Evolutionary conservation across 1,140 invertebrate species (phyloP).

Genomic region (Cotesia typhae): DNA sequence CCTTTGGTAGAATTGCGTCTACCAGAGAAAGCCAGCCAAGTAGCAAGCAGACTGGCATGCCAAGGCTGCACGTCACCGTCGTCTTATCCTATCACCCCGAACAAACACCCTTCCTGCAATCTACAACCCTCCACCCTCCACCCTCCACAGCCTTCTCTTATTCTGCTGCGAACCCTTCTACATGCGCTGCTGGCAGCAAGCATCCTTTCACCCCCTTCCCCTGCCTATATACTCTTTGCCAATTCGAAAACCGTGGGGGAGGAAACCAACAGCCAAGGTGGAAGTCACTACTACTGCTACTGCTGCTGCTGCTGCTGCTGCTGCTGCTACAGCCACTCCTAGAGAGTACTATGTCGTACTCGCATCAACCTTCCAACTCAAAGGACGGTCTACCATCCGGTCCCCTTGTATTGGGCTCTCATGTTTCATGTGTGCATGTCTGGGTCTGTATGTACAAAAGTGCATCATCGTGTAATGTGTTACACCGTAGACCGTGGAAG

Average conservation of each 20-base stretch:
- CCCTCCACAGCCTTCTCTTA: constrained; percentile 30
- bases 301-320: no score
- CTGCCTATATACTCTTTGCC: not conserved
- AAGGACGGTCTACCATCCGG: constrained; percentile 42
- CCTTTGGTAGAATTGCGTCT: constrained; percentile 29
- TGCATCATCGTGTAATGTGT: constrained; percentile 5
- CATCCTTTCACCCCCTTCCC: constrained; percentile 11
- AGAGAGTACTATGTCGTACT: not conserved
- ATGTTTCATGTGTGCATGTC: constrained; percentile 14
- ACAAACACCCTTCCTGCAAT: constrained; percentile 53
- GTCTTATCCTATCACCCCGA: constrained; percentile 64
- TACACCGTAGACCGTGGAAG: not conserved
- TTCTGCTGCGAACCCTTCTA: constrained; percentile 15
- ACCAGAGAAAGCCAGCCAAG: constrained; percentile 38
- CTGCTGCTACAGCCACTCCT: not conserved
- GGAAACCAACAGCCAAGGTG: constrained; percentile 34
- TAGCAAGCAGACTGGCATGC: constrained; percentile 39
- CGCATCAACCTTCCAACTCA: constrained; percentile 13
- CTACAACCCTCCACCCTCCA: no score
- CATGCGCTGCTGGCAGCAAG: constrained; percentile 12
- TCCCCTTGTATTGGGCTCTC: constrained; percentile 25
- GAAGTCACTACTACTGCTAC: constrained; percentile 31
- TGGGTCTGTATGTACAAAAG: constrained; percentile 12
- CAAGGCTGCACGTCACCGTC: constrained; percentile 62
- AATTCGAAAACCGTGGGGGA: constrained; percentile 28